Conservation (phyloP, 2,888 invertebrate species). For the Erannis defoliaria region DNA sequence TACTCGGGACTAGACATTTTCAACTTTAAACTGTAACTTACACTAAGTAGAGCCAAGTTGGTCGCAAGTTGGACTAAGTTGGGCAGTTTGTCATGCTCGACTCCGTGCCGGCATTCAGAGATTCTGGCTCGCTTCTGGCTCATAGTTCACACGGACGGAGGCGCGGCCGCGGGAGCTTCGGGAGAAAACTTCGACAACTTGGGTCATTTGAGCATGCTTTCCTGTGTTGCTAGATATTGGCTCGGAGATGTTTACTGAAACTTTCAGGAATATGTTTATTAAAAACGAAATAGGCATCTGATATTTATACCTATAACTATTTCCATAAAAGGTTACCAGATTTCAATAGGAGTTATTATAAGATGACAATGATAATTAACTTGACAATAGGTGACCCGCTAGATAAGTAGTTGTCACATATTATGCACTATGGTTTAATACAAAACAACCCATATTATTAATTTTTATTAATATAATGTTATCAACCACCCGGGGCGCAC, state of each 20-base stretch:
- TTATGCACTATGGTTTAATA: too few species aligned
- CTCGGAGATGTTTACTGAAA: background rate
- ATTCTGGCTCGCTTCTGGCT: too few species aligned
- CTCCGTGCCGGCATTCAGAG: too few species aligned
- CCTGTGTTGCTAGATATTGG: background rate
- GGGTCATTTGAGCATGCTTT: conserved; percentile 1
- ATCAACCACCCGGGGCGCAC: too few species aligned
- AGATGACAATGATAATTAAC: too few species aligned
- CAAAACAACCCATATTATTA: too few species aligned
- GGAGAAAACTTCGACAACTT: background rate
- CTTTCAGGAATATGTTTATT: background rate
- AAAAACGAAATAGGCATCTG: background rate
- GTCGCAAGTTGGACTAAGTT: conserved; percentile 8
- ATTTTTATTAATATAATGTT: too few species aligned
- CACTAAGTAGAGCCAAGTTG: conserved; percentile 7
- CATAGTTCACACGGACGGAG: conserved; percentile 1
- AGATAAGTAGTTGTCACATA: too few species aligned
- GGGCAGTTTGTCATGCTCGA: conserved; percentile 18
- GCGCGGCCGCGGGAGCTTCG: too few species aligned
- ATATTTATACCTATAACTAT: background rate
- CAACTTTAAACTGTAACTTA: conserved; percentile 28
- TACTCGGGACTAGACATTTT: conserved; percentile 19
- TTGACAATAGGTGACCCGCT: too few species aligned
- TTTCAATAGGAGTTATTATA: too few species aligned
- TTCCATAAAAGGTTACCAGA: too few species aligned